Percentiles rank a stretch among this genome's conserved stretches.
These are phyloP conservation scores for Amphibalanus amphitrite DNA, from an alignment of 1,140 invertebrate species.

Conservation along the genomic window DNA sequence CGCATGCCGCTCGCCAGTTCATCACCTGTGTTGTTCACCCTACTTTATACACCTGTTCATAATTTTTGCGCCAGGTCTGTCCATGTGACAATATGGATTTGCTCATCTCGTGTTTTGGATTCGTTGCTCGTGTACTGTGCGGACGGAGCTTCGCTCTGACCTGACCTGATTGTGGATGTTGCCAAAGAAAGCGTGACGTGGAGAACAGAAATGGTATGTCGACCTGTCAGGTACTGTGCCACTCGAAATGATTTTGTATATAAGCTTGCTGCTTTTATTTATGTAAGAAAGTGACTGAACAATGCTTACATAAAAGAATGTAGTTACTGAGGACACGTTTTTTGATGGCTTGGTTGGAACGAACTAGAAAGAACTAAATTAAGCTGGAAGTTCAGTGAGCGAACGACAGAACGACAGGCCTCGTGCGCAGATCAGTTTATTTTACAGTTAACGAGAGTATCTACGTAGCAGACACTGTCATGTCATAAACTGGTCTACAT, in stretches of 20 bases:
- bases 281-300: conserved; percentile 5
- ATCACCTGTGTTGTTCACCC: neutral
- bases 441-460: too few relatives aligned
- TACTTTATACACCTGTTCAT: neutral
- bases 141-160: neutral
- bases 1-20: neutral
- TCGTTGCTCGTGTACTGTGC: neutral
- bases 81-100: neutral
- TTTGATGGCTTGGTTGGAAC: too few relatives aligned
- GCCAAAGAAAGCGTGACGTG: neutral
- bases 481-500: too few relatives aligned
- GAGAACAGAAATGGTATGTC: neutral
- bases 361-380: too few relatives aligned
- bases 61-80: neutral
- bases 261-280: conserved; percentile 13
- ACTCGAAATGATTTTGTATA: conserved; percentile 11
- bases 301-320: neutral
- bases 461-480: too few relatives aligned
- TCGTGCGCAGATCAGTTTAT: too few relatives aligned
- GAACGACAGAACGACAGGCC: too few relatives aligned
- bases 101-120: neutral
- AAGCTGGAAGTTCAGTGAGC: too few relatives aligned
- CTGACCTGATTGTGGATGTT: neutral
- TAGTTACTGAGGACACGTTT: neutral
- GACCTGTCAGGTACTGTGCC: conserved; percentile 5